These are phyloP conservation scores for Acleris sparsana DNA, from an alignment of 2,888 invertebrate species.

Conservation along the genomic window DNA sequence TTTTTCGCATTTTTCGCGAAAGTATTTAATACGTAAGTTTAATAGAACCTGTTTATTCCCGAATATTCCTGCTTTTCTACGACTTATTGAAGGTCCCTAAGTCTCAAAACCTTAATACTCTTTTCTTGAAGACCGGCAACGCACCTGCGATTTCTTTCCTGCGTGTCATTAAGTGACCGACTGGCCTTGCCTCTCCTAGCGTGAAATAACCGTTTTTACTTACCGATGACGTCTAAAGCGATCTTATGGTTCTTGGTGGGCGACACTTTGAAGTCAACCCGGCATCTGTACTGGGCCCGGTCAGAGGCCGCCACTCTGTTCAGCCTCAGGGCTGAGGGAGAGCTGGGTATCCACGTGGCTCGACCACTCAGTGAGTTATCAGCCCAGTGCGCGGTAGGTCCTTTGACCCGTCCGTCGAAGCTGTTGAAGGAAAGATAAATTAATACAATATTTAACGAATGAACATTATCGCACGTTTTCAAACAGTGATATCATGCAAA, in stretches of 20 bases:
- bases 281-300: constrained; percentile 90
- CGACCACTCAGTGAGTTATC: constrained; percentile 86
- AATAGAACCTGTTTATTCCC: too few relatives aligned
- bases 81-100: too few relatives aligned
- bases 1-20: too few relatives aligned
- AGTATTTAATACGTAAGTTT: too few relatives aligned
- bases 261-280: constrained; percentile 91
- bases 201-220: constrained; percentile 41
- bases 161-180: too few relatives aligned
- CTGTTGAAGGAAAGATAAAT: constrained; percentile 66
- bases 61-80: too few relatives aligned
- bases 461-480: too few relatives aligned
- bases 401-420: constrained; percentile 86
- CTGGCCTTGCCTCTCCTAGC: too few relatives aligned
- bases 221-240: constrained; percentile 89
- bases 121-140: too few relatives aligned
- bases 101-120: too few relatives aligned
- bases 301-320: constrained; percentile 88
- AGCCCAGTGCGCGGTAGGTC: constrained; percentile 87
- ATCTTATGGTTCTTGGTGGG: constrained; percentile 91
- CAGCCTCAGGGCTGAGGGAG: constrained; percentile 87
- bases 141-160: too few relatives aligned
- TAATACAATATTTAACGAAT: neutral
- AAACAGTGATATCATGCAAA: too few relatives aligned
- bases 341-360: constrained; percentile 87